phyloP scores from a whole-genome alignment of 92 coral and sea anemone species.

The Porites divaricata region DNA sequence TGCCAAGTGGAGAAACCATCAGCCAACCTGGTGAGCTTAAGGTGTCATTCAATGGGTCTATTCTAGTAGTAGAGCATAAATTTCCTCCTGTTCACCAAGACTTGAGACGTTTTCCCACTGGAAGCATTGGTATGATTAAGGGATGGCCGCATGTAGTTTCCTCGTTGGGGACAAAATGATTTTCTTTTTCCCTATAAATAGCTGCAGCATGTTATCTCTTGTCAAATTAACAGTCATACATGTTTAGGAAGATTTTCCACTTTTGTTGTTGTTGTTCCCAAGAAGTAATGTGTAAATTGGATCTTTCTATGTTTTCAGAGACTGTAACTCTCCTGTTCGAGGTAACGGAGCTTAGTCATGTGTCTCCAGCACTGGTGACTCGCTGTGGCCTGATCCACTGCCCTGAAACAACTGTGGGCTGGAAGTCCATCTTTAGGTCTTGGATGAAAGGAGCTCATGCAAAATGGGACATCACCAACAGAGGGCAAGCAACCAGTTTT shows the following conservation, averaged over 20 bases:
- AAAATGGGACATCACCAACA: slow-evolving; percentile 91
- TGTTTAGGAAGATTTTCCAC: not conserved
- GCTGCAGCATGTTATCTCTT: too few species aligned
- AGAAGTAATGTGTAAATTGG: too few species aligned
- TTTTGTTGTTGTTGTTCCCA: too few species aligned
- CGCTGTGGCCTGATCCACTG: slow-evolving; percentile 92
- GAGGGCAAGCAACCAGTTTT: slow-evolving; percentile 70
- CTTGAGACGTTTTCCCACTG: not conserved
- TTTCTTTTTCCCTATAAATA: too few species aligned
- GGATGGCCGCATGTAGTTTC: too few species aligned
- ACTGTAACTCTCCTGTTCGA: slow-evolving; percentile 88
- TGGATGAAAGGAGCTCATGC: slow-evolving; percentile 95
- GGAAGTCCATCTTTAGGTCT: slow-evolving; percentile 91
- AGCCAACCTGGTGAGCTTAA: slow-evolving; percentile 76
- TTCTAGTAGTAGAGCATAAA: too few species aligned
- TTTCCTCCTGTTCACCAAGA: not conserved
- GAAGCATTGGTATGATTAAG: too few species aligned
- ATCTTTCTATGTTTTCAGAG: slow-evolving; percentile 48
- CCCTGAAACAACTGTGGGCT: slow-evolving; percentile 84
- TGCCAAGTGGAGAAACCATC: slow-evolving; percentile 88
- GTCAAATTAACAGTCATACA: too few species aligned
- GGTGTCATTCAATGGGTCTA: too few species aligned
- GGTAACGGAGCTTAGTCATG: slow-evolving; percentile 74
- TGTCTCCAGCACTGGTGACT: slow-evolving; percentile 82
- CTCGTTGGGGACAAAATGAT: too few species aligned